Evolutionary conservation across 2,888 invertebrate genomes (phyloP).

Genomic region (Choristoneura rosaceana): DNA sequence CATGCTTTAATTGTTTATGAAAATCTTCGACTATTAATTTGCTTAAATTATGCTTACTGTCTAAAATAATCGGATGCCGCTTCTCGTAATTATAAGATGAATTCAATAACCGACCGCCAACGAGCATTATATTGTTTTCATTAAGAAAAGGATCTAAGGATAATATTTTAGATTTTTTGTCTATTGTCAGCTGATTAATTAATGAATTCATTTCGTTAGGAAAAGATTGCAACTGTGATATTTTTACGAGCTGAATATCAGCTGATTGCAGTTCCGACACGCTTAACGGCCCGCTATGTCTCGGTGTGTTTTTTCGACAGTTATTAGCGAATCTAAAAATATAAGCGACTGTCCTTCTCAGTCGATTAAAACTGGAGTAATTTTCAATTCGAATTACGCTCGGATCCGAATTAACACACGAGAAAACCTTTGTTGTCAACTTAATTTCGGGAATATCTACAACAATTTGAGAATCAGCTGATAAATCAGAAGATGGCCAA

Average conservation of each 20-base stretch:
- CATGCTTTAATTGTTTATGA: slow-evolving; percentile 34
- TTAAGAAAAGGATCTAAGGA: slow-evolving; percentile 20
- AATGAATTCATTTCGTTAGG: background rate
- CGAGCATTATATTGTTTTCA: background rate
- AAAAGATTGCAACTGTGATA: background rate
- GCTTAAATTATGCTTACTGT: slow-evolving; percentile 35
- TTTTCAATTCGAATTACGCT: slow-evolving; percentile 20
- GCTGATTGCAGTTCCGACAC: background rate
- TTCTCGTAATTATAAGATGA: slow-evolving; percentile 30
- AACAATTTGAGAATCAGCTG: background rate
- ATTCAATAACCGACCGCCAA: slow-evolving; percentile 21
- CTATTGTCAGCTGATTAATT: background rate
- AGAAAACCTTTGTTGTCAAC: background rate
- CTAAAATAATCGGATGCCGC: slow-evolving; percentile 38
- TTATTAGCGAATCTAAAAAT: slow-evolving; percentile 16
- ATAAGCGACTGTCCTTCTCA: slow-evolving; percentile 38
- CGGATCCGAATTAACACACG: background rate
- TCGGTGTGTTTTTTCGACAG: background rate
- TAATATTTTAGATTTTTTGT: slow-evolving; percentile 7
- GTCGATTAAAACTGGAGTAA: slow-evolving; percentile 25
- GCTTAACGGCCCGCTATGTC: background rate
- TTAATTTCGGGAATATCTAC: slow-evolving; percentile 25
- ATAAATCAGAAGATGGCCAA: slow-evolving; percentile 11
- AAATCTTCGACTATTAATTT: slow-evolving; percentile 42
- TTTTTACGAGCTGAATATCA: background rate